Base-by-base conservation (phyloP, 2,113 vertebrate genomes). In the Pionites leucogaster region DNA sequence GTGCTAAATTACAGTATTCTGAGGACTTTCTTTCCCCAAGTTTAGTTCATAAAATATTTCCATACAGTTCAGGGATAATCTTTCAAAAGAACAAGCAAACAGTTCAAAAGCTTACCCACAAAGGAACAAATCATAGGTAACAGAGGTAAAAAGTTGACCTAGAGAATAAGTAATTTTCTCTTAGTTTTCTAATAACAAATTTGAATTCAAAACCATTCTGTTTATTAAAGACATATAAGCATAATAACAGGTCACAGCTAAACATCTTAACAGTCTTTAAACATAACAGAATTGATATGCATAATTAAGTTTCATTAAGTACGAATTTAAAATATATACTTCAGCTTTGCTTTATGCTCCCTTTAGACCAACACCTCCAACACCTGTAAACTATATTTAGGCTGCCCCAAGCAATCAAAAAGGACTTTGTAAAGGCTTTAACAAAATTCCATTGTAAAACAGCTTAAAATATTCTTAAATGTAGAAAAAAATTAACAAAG, bases 161-260 rank as follows among this genome's bases (percentile, higher is more conserved):
- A 84, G 46, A 82, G 86, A 72, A 84, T 59, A 93, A 93, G 83
- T 37, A 49, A 86, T 71, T 95, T 90, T 64, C 59, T 71, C 79
- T 86, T 81, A 19, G 37, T 90, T 92, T 68, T 39, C 44, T 82
- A 79, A 60, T 72, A 95, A 89, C 74, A 93, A 95, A 96, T 93
- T 88, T 85, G 69, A 92, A 92, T 81, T 88, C 57, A 90, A 97
- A 91, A n/a, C 47, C 19, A 88, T 80, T 96, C 74, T 87, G 83
- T 95, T 97, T 97, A 97, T 96, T 97, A 96, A 97, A 96, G 92
- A 96, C 78, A 91, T 81, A 79, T 47, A 93, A 52, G 93, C 37
- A 82, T 88, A 93, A 83, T 82, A 76, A 77, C 79, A 97, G 96
- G 83, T 65, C 69, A 86, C 95, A 85, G 93, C 53, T 50, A 85